phyloP scores from a whole-genome alignment of 2,888 invertebrate genomes.

The Drosophila merina region DNA sequence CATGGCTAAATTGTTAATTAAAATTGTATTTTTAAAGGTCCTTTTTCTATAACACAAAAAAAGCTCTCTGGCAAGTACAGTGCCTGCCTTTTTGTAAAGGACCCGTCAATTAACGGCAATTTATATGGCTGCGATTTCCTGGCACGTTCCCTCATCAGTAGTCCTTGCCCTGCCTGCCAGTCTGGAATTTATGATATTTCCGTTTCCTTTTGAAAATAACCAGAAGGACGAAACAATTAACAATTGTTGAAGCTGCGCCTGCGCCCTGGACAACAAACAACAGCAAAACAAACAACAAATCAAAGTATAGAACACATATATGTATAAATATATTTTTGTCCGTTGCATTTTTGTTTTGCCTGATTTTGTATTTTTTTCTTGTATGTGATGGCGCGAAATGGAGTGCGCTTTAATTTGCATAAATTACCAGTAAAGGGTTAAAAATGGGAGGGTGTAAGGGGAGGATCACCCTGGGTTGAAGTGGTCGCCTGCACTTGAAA shows the following conservation, averaged over 20 bases:
- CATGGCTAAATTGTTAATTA: not conserved
- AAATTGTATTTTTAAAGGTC: not conserved
- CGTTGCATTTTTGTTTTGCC: slow-evolving; percentile 32
- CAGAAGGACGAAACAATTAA: slow-evolving; percentile 71
- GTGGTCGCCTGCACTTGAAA: slow-evolving; percentile 66
- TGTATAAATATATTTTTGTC: slow-evolving; percentile 17
- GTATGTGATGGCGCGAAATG: slow-evolving; percentile 70
- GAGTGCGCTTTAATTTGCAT: slow-evolving; percentile 79
- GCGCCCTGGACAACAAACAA: slow-evolving; percentile 60
- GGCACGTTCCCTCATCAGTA: slow-evolving; percentile 22
- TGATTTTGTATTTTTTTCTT: slow-evolving; percentile 9
- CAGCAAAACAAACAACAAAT: slow-evolving; percentile 68
- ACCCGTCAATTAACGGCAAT: slow-evolving; percentile 49
- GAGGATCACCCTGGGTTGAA: slow-evolving; percentile 63
- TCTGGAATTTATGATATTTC: slow-evolving; percentile 34
- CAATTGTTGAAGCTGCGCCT: slow-evolving; percentile 76
- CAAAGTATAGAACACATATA: slow-evolving; percentile 35
- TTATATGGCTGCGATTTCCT: slow-evolving; percentile 34
- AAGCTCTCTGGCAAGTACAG: slow-evolving; percentile 15
- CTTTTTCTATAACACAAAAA: not conserved
- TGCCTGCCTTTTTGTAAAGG: slow-evolving; percentile 14
- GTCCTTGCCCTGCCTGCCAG: slow-evolving; percentile 16
- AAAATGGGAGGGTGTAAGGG: slow-evolving; percentile 27
- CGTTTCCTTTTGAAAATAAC: slow-evolving; percentile 42
- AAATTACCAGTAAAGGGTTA: slow-evolving; percentile 61